These are phyloP conservation scores for Aphidius gifuensis DNA, from an alignment of 1,140 invertebrate genomes.

Conservation along the genomic window DNA sequence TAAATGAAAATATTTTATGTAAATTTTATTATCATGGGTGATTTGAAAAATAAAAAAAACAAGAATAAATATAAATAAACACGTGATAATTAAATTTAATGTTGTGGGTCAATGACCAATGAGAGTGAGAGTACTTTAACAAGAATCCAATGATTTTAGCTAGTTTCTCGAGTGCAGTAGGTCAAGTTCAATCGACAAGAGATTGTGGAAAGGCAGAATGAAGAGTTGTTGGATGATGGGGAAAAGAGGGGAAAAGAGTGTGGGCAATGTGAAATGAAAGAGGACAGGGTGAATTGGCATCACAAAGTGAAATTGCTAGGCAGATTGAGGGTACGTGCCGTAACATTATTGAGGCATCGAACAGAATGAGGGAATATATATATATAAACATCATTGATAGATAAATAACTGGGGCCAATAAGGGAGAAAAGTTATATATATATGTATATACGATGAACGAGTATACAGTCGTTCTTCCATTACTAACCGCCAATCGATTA, in stretches of 20 bases:
- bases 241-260: conserved; percentile 19
- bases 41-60: too few species aligned
- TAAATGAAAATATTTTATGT: too few species aligned
- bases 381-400: conserved; percentile 12
- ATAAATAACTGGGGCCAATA: conserved; percentile 2
- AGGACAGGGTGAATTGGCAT: conserved; percentile 19
- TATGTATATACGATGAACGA: conserved; percentile 12
- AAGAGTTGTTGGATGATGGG: not conserved
- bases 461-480: conserved; percentile 36
- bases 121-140: conserved; percentile 32
- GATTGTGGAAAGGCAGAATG: too few species aligned
- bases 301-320: conserved; percentile 23
- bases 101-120: conserved; percentile 34
- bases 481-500: conserved; percentile 39
- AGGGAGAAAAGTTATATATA: conserved; percentile 22
- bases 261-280: conserved; percentile 18
- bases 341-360: conserved; percentile 19
- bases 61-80: not conserved
- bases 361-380: conserved; percentile 28
- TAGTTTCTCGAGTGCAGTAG: conserved; percentile 32
- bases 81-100: not conserved
- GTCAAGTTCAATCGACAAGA: conserved; percentile 44
- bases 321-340: conserved; percentile 26
- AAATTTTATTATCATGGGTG: too few species aligned
- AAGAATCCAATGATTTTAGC: conserved; percentile 42